A percentile compares a stretch with the other conserved stretches of the same genome.
Evolutionary conservation across 2,113 vertebrate genomes (phyloP).

Genomic region (Neodon shergylaensis): DNA sequence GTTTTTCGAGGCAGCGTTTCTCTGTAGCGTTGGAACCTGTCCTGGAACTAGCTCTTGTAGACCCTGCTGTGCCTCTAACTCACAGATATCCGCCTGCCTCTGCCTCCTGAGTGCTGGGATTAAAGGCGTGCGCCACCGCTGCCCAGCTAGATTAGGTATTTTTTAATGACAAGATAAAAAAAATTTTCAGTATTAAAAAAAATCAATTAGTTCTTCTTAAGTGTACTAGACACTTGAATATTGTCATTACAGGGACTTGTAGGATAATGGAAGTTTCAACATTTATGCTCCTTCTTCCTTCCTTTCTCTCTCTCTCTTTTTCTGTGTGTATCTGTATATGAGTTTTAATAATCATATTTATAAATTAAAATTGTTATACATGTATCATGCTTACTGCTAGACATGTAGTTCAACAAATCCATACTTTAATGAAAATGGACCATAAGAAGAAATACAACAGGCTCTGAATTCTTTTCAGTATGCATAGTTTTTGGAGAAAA

Average conservation of each 20-base stretch:
- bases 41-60: too few relatives aligned
- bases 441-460: slow-evolving; percentile 66
- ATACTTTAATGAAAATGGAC: slow-evolving; percentile 72
- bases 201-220: not conserved
- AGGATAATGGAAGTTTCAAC: not conserved
- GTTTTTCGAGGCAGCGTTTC: too few relatives aligned
- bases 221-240: not conserved
- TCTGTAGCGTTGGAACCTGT: too few relatives aligned
- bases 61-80: too few relatives aligned
- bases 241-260: not conserved
- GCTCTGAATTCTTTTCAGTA: slow-evolving; percentile 67
- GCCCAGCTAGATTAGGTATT: not conserved
- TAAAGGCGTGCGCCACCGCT: too few relatives aligned
- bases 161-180: slow-evolving; percentile 39
- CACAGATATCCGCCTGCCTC: too few relatives aligned
- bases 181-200: not conserved
- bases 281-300: not conserved
- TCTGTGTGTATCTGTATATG: not conserved
- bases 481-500: slow-evolving; percentile 79
- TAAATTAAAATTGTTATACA: not conserved
- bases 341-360: not conserved
- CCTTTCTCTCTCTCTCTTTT: not conserved
- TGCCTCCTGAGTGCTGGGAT: too few relatives aligned
- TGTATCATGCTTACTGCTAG: slow-evolving; percentile 44
- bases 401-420: slow-evolving; percentile 59